Evolutionary conservation across 1,140 invertebrate species (phyloP).

Genomic region (Drosophila eugracilis): DNA sequence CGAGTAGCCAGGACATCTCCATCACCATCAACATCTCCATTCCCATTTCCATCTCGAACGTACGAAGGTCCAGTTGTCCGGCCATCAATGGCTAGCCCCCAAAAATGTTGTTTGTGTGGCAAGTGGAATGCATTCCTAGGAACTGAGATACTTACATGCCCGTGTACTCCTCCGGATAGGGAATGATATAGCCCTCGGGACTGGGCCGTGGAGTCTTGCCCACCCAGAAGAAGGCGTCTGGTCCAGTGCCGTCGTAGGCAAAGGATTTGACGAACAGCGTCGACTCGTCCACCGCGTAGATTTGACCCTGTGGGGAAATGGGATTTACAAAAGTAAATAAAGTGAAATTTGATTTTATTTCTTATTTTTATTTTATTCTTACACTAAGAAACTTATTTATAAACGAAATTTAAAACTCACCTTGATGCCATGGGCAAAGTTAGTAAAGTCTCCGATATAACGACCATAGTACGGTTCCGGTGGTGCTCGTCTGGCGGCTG

Average conservation of each 20-base stretch:
- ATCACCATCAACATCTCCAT: slow-evolving; percentile 7
- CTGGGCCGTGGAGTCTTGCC: slow-evolving; percentile 91
- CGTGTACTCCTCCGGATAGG: slow-evolving; percentile 92
- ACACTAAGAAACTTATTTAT: too few species aligned
- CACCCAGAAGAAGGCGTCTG: slow-evolving; percentile 95
- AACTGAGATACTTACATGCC: slow-evolving; percentile 87
- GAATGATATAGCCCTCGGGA: slow-evolving; percentile 92
- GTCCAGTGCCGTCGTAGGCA: slow-evolving; percentile 93
- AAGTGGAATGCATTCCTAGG: slow-evolving; percentile 3
- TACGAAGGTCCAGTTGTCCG: slow-evolving; percentile 21
- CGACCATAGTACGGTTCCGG: slow-evolving; percentile 91
- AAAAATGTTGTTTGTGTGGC: slow-evolving; percentile 7
- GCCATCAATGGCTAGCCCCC: neutral
- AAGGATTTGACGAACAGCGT: slow-evolving; percentile 95
- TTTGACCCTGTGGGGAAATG: slow-evolving; percentile 86
- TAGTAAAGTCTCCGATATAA: slow-evolving; percentile 88
- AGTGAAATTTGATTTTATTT: neutral
- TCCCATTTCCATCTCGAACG: slow-evolving; percentile 10
- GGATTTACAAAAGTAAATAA: neutral
- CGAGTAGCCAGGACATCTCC: slow-evolving; percentile 64
- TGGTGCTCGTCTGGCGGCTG: slow-evolving; percentile 82
- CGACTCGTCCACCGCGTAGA: slow-evolving; percentile 94
- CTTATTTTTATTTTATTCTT: too few species aligned
- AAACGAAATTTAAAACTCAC: slow-evolving; percentile 46
- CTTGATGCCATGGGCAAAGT: slow-evolving; percentile 90